Conservation (phyloP, 2,113 vertebrate genomes). For the Chrysochloris asiatica region DNA sequence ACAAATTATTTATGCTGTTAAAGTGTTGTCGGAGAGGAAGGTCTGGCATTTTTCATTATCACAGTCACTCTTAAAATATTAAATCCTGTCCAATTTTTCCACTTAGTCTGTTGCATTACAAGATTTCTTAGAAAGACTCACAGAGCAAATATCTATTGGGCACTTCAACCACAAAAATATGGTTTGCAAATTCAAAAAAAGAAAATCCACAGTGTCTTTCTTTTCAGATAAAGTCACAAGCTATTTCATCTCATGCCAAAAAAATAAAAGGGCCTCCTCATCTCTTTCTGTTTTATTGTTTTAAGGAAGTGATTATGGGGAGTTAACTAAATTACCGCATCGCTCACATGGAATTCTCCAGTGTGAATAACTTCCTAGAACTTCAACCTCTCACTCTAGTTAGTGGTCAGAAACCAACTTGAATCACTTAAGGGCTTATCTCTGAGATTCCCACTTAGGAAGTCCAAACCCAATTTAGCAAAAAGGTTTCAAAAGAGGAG, state of each 20-base stretch:
- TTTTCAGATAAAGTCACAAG: neutral
- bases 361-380: neutral
- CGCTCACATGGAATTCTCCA: neutral
- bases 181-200: no score
- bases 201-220: neutral
- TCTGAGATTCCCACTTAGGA: conserved; percentile 23
- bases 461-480: neutral
- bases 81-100: neutral
- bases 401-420: neutral
- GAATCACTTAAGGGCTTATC: conserved; percentile 8
- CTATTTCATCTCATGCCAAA: neutral
- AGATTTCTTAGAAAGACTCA: conserved; percentile 46
- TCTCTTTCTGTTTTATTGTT: neutral
- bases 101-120: neutral
- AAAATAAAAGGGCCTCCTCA: neutral
- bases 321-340: neutral
- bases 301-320: neutral
- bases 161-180: neutral
- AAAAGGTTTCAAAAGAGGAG: neutral
- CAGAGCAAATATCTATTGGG: neutral
- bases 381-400: neutral
- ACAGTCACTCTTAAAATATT: neutral
- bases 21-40: conserved; percentile 5
- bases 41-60: conserved; percentile 16
- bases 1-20: conserved; percentile 15